phyloP scores from a whole-genome alignment of 2,113 vertebrate species.

The Corythaixoides concolor region DNA sequence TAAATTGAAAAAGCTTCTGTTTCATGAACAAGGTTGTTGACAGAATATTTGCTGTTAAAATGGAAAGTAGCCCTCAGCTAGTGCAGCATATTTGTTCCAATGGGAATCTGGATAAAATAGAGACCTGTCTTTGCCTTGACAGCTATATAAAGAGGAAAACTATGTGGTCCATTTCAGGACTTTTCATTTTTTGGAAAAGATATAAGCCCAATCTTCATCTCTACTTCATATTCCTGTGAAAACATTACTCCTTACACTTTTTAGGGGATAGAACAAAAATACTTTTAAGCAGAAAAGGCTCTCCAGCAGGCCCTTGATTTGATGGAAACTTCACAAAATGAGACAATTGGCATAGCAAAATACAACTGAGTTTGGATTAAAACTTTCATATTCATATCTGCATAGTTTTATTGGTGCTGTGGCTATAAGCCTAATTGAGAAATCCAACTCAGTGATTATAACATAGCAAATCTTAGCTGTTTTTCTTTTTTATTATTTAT shows the following conservation, averaged over 20 bases:
- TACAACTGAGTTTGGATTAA: not conserved
- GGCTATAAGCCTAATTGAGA: not conserved
- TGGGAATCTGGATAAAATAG: not conserved
- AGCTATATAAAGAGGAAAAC: not conserved
- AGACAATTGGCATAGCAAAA: not conserved
- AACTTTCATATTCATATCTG: not conserved
- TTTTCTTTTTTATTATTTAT: rapidly evolving
- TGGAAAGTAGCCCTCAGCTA: not conserved
- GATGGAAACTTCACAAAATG: not conserved
- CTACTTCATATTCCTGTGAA: not conserved
- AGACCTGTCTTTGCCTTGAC: not conserved
- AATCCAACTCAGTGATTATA: not conserved
- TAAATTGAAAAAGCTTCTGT: not conserved
- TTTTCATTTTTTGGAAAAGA: not conserved
- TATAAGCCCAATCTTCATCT: not conserved
- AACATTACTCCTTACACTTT: not conserved
- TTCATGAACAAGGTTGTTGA: not conserved
- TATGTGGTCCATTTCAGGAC: not conserved
- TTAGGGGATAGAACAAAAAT: not conserved
- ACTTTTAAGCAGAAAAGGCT: not conserved
- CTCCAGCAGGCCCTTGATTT: not conserved
- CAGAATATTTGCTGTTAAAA: not conserved
- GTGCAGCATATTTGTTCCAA: not conserved
- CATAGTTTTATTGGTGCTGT: not conserved
- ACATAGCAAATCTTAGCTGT: not conserved